Conservation (phyloP, 2,113 vertebrate species). For the Burhinus oedicnemus region DNA sequence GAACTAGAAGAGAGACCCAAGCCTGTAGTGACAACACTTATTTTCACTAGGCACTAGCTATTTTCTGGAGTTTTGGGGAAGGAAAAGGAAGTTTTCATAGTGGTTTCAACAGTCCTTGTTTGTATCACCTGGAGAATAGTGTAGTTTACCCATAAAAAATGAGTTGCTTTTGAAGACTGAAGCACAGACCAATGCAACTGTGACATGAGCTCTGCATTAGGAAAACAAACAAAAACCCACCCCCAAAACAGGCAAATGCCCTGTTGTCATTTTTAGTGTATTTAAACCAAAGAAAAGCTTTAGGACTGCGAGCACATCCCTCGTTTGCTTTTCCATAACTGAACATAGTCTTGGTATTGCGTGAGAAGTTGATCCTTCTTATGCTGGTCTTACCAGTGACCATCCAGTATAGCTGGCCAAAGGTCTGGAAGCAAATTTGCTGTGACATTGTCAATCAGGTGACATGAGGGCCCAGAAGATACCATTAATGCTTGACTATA, state of each 20-base stretch:
- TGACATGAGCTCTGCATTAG: not conserved
- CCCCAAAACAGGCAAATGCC: not conserved
- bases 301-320: not conserved
- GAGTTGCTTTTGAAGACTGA: not conserved
- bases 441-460: not conserved
- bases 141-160: not conserved
- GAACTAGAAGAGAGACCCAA: not conserved
- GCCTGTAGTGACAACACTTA: rapidly evolving
- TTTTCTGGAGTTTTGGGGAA: not conserved
- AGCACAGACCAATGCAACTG: not conserved
- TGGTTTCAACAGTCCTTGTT: not conserved
- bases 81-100: not conserved
- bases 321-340: not conserved
- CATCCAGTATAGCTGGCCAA: not conserved
- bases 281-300: not conserved
- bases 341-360: not conserved
- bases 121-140: not conserved
- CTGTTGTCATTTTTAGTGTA: not conserved
- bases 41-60: not conserved
- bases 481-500: not conserved
- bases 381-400: not conserved
- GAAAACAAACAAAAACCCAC: not conserved
- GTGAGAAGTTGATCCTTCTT: not conserved
- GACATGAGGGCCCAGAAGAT: rapidly evolving
- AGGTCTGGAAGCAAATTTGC: not conserved